A percentile compares a stretch with the other conserved stretches of the same genome.
These are phyloP conservation scores for Agrochola macilenta DNA, from an alignment of 2,888 invertebrate species.

Conservation along the genomic window DNA sequence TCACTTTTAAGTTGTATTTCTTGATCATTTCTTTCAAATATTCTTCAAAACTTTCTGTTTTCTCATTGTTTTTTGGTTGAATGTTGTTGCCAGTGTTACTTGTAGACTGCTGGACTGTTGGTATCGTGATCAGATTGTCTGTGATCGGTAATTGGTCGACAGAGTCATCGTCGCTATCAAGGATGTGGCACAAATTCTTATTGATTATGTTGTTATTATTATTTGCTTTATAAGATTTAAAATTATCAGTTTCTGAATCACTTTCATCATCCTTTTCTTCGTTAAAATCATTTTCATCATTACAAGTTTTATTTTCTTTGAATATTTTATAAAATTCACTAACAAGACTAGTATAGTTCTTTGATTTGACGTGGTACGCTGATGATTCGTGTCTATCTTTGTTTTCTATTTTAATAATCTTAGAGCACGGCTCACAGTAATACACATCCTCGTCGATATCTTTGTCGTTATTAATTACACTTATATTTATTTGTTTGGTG, in stretches of 20 bases:
- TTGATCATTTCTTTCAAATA: slow-evolving; percentile 32
- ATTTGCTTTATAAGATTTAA: neutral
- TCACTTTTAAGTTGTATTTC: slow-evolving; percentile 7
- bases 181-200: rapidly evolving
- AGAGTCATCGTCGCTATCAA: neutral
- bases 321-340: slow-evolving; percentile 40
- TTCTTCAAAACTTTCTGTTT: neutral
- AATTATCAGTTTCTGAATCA: neutral
- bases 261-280: neutral
- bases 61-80: neutral
- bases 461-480: neutral
- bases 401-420: slow-evolving; percentile 24
- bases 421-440: slow-evolving; percentile 50
- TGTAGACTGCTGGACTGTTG: no score
- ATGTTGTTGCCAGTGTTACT: neutral
- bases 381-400: slow-evolving; percentile 43
- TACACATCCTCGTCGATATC: neutral
- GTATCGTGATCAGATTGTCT: neutral
- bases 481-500: slow-evolving; percentile 57
- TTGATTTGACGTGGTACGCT: slow-evolving; percentile 21
- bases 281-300: neutral
- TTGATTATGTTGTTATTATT: neutral
- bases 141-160: no score
- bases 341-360: neutral
- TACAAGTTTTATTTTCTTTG: neutral